Base-by-base conservation (phyloP, 2,113 vertebrate species). In the Neoarius graeffei region DNA sequence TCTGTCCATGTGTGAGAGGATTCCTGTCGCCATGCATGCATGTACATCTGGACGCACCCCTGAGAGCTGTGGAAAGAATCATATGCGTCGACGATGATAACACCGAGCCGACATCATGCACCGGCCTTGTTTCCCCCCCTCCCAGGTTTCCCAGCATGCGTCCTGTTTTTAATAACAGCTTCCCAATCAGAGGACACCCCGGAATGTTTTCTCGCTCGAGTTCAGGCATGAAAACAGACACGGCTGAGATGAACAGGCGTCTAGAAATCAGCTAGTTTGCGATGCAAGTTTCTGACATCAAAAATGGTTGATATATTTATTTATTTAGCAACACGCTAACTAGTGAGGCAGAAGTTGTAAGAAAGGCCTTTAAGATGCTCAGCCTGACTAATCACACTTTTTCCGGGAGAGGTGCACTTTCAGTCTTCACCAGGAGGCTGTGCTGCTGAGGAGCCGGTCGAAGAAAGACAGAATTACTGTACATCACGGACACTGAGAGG, bases 111-210 rank as follows among this genome's bases (percentile, higher is more conserved):
- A 81, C 76, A 23, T 80, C 85, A 86, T 62, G 30, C 50, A 56
- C 15, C n/a, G 15, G 42, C 48, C 48, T 74, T 54, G 25, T 67
- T 35, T 35, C 19, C 54, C n/a, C n/a, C 8, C 42, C 74, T n/a
- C 62, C 85, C 52, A 59, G 77, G 30, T 69, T 81, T 87, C 86
- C 86, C 86, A 82, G 79, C 52, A 87, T 71, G 86, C 86, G 42
- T n/a, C 42, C 19, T 71, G 86, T 71, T 73, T 82, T 71, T 48
- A 82, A 71, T 48, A 81, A 59, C 66, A 81, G 64, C 27, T 35
- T 23, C 25, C 11, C 11, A 13, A 62, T 48, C 5, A 57, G 66
- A 67, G 52, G 42, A 35, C 54, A 52, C 52, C n/a, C 27, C 52
- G 20, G 30, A 30, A 59, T 11, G 85, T 52, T 74, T 74, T 56